Evolutionary conservation across 2,797 vertebrate genomes (phyloP).

Genomic region (Alosa sapidissima): DNA sequence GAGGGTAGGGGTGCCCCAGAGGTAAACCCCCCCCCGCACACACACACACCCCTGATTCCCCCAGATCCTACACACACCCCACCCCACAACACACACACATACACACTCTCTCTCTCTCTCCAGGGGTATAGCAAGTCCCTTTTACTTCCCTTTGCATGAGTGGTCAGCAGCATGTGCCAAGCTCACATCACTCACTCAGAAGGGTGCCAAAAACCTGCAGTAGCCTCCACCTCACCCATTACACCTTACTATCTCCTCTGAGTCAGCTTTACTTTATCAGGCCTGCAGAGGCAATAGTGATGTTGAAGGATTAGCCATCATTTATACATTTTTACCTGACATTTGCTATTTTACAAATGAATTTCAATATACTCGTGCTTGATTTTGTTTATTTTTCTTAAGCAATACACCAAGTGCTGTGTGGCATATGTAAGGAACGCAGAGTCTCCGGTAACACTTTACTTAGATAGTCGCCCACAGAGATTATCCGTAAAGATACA

Average conservation of each 20-base stretch:
- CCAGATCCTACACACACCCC: too few relatives aligned
- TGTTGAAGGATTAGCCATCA: background rate
- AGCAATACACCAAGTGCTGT: too few relatives aligned
- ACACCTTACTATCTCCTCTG: too few relatives aligned
- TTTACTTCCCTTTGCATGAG: conserved; percentile 25
- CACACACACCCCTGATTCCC: too few relatives aligned
- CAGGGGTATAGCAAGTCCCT: background rate
- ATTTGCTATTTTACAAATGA: too few relatives aligned
- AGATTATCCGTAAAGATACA: too few relatives aligned
- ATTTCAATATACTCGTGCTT: too few relatives aligned
- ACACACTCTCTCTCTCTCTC: background rate
- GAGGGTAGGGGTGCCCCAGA: background rate
- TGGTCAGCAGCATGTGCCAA: background rate
- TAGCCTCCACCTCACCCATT: background rate
- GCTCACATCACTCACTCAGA: background rate
- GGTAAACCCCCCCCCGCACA: background rate
- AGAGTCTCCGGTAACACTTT: too few relatives aligned
- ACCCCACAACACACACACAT: background rate
- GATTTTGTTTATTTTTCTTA: too few relatives aligned
- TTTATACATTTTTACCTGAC: too few relatives aligned
- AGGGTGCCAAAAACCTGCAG: background rate
- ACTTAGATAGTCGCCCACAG: too few relatives aligned
- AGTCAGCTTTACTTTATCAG: background rate
- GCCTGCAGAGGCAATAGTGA: background rate
- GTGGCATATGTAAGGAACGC: too few relatives aligned